These are phyloP conservation scores for Clistopyga incitator DNA, from an alignment of 2,888 invertebrate species.

Conservation along the genomic window DNA sequence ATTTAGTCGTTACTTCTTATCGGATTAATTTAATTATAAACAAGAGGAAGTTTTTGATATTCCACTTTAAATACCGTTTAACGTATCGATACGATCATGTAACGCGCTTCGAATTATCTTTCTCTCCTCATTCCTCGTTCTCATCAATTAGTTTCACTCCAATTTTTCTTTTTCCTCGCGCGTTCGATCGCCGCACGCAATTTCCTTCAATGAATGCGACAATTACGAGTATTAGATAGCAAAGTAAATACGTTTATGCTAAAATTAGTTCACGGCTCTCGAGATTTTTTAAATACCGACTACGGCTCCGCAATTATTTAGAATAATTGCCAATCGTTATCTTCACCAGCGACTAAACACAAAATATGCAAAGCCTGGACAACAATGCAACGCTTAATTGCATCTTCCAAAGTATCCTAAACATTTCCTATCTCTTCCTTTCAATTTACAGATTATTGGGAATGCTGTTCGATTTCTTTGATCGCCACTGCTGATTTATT, in stretches of 20 bases:
- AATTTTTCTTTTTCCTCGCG: not conserved
- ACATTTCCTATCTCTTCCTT: not conserved
- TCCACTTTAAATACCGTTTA: not conserved
- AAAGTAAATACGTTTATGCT: not conserved
- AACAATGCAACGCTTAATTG: not conserved
- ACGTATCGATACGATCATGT: not conserved
- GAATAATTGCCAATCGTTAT: not conserved
- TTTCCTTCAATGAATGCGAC: not conserved
- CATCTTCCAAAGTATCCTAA: not conserved
- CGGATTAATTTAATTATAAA: not conserved
- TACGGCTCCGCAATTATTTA: not conserved
- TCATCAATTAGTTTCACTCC: not conserved
- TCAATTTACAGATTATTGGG: not conserved
- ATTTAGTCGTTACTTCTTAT: not conserved
- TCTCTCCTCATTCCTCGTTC: not conserved
- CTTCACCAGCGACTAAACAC: not conserved
- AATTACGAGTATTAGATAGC: not conserved
- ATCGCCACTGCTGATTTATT: not conserved
- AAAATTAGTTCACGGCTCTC: not conserved
- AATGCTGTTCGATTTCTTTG: not conserved
- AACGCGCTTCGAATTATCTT: not conserved
- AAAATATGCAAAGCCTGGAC: not conserved
- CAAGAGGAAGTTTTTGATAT: not conserved
- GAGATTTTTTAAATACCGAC: not conserved
- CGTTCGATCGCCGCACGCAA: too few species aligned